Evolutionary conservation across 2,113 vertebrate genomes (phyloP), one percentile per base, ranked within the genome.

Genomic region (Condylura cristata): DNA sequence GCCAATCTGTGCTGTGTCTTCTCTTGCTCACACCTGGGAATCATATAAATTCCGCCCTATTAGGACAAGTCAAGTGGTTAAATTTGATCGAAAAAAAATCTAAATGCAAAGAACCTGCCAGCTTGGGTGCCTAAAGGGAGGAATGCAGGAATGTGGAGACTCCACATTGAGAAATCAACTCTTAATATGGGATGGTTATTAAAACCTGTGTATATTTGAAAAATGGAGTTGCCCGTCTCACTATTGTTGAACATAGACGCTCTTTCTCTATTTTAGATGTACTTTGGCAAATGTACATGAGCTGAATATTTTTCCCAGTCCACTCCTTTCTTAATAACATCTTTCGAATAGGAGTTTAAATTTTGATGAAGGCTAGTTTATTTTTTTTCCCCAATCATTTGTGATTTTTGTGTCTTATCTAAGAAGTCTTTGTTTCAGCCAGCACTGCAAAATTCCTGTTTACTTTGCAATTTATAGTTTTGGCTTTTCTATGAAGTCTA

Each of bases 401-500:
- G 48, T 76, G 26, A 20, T 61, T 39, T 88, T 66, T 66, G 13
- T 68, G 37, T 51, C 79, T 83, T 75, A 48, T 75, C 32, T 68
- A 75, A 58, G 70, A 89, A 89, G 39, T 37, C 41, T 89, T 93
- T 44, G 32, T 68, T 26, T 60, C 83, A 60, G 26, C 26, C 20
- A 61, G 13, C 22, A 3, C 22, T 84, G 39, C 11, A 94, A 83
- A 82, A 46, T 12, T 51, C 78, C 30, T 18, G 3, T 78, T 83
- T 89, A 79, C 72, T 94, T 86, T 46, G 24, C 80, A 46, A 70
- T 37, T 44, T 88, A 13, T 39, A 80, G 65, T 79, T 74, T 80
- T 63, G 16, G 24, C 51, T 71, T 71, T 90, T 71, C 41, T 8
- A 22, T 74, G 28, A 80, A 56, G 32, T 65, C 8, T 72, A 24